A percentile compares a stretch with the other conserved stretches of the same genome.
Evolutionary conservation across 2,113 vertebrate species (phyloP).

Genomic region (Euleptes europaea): DNA sequence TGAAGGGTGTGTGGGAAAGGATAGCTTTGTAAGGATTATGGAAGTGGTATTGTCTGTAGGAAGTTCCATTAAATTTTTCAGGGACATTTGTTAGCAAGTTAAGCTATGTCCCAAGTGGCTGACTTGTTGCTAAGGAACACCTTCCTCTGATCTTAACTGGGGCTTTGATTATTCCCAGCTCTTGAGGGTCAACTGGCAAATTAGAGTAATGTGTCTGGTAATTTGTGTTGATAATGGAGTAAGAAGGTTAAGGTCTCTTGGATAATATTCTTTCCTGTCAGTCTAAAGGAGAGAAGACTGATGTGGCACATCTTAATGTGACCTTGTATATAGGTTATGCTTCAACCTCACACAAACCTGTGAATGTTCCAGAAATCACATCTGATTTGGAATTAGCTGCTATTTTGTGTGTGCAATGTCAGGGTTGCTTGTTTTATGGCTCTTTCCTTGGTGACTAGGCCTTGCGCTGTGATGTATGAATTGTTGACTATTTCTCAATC

Average conservation of each 20-base stretch:
- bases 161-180: background rate
- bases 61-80: background rate
- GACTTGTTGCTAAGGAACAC: background rate
- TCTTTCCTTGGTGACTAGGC: slow-evolving; percentile 4
- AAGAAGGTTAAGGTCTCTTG: background rate
- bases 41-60: background rate
- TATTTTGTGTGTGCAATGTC: background rate
- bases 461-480: background rate
- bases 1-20: background rate
- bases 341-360: slow-evolving; percentile 2
- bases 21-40: background rate
- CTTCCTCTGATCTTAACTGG: background rate
- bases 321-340: background rate
- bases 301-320: slow-evolving; percentile 9
- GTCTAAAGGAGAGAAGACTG: background rate
- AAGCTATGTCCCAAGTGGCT: background rate
- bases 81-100: background rate
- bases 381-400: background rate
- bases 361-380: background rate
- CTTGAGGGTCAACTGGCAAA: background rate
- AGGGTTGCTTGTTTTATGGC: background rate
- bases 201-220: background rate
- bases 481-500: background rate
- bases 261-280: background rate
- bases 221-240: background rate